Percentiles rank a stretch among this genome's conserved stretches.
These are phyloP conservation scores for Ormyrus nitidulus DNA, from an alignment of 2,888 invertebrate genomes.

Conservation along the genomic window DNA sequence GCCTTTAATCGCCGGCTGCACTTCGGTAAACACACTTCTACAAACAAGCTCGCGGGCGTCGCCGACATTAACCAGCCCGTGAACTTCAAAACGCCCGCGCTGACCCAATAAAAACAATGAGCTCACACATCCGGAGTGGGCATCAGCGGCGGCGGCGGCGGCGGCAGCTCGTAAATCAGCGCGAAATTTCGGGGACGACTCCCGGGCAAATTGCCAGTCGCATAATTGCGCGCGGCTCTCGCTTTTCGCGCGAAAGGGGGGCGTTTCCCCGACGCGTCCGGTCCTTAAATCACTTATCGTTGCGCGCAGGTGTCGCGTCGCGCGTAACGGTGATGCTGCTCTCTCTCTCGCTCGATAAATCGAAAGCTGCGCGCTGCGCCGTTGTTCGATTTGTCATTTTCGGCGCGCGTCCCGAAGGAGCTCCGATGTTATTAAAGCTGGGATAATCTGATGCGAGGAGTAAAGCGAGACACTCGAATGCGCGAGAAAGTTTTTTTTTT, in stretches of 20 bases:
- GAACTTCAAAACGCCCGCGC: background rate
- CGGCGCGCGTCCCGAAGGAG: background rate
- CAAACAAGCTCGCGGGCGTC: too few species aligned
- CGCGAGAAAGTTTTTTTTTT: too few species aligned
- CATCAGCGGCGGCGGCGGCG: background rate
- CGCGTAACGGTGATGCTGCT: slow-evolving; percentile 1
- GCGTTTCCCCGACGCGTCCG: background rate
- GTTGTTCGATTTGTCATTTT: slow-evolving; percentile 11
- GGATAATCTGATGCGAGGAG: slow-evolving; percentile 12
- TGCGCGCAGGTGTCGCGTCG: slow-evolving; percentile 14
- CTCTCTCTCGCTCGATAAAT: too few species aligned
- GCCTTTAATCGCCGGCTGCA: background rate
- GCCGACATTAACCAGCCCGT: background rate
- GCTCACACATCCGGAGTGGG: background rate
- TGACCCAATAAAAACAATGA: slow-evolving; percentile 19
- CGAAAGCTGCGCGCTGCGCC: background rate
- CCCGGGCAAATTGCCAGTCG: slow-evolving; percentile 38
- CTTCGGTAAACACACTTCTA: too few species aligned
- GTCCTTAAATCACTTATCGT: slow-evolving; percentile 42
- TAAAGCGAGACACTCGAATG: too few species aligned
- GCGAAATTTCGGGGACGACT: slow-evolving; percentile 22
- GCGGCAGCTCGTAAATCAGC: slow-evolving; percentile 20
- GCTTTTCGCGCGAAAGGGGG: slow-evolving; percentile 12
- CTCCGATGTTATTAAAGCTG: slow-evolving; percentile 26
- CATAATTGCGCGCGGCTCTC: slow-evolving; percentile 17